These are phyloP conservation scores for Grammomys dolichurus DNA, from an alignment of 2,113 vertebrate genomes.

Conservation along the genomic window DNA sequence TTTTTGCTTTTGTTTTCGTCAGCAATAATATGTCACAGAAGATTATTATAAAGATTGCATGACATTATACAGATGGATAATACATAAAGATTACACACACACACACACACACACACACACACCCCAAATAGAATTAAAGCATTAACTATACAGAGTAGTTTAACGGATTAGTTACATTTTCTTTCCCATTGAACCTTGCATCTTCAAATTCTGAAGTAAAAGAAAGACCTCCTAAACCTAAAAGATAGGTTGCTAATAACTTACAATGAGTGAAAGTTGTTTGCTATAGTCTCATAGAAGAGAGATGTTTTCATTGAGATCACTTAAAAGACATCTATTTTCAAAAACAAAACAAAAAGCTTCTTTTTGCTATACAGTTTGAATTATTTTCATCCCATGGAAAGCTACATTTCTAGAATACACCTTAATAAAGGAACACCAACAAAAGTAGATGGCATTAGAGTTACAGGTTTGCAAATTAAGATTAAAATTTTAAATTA, in stretches of 20 bases:
- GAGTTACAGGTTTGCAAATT: constrained; percentile 31
- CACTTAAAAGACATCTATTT: constrained; percentile 22
- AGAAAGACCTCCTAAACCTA: background rate
- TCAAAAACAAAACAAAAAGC: background rate
- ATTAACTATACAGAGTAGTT: background rate
- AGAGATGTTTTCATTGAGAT: background rate
- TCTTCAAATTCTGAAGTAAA: constrained; percentile 43
- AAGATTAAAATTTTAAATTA: constrained; percentile 50
- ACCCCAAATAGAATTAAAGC: background rate
- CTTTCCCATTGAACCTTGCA: constrained; percentile 10
- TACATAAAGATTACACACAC: background rate
- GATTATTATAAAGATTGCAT: constrained; percentile 6
- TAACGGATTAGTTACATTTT: background rate
- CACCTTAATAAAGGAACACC: background rate
- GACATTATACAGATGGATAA: background rate
- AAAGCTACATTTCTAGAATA: background rate
- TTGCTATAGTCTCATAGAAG: constrained; percentile 18
- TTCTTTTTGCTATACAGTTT: constrained; percentile 11
- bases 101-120: no score
- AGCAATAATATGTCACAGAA: constrained; percentile 45
- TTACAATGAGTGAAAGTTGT: constrained; percentile 6
- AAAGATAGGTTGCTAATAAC: constrained; percentile 12
- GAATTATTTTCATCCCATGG: constrained; percentile 4
- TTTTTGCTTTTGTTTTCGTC: background rate
- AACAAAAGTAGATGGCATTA: constrained; percentile 2